Evolutionary conservation across 2,113 vertebrate genomes (phyloP).

Genomic region (Periophthalmodon schlosseri): DNA sequence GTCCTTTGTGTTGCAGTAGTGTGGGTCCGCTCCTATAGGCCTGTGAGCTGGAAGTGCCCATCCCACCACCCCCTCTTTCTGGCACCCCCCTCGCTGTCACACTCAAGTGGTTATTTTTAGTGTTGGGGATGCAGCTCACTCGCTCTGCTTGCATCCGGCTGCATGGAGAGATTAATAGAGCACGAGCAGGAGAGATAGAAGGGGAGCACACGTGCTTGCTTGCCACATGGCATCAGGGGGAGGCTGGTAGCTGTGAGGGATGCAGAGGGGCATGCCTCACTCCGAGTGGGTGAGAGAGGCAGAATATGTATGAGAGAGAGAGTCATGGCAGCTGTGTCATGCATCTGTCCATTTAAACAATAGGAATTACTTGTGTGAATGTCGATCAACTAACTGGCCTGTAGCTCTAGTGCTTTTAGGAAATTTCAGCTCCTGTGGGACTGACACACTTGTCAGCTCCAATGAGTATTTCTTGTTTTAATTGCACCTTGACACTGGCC

Average conservation of each 20-base stretch:
- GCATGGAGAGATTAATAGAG: constrained; percentile 79
- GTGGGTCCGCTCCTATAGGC: constrained; percentile 48
- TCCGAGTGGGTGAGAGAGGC: constrained; percentile 25
- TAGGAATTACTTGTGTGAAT: constrained; percentile 11
- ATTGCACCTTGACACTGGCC: constrained; percentile 1
- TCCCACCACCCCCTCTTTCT: constrained; percentile 21
- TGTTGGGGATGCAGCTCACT: constrained; percentile 72
- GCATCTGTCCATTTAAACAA: constrained; percentile 33
- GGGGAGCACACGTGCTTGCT: constrained; percentile 68
- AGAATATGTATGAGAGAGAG: constrained; percentile 23
- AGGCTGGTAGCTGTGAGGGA: constrained; percentile 50
- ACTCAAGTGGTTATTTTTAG: constrained; percentile 81
- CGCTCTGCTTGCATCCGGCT: constrained; percentile 64
- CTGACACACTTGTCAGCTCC: constrained; percentile 29
- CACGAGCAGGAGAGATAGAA: constrained; percentile 69
- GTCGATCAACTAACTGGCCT: constrained; percentile 15
- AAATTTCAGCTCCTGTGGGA: constrained; percentile 1
- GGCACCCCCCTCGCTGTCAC: constrained; percentile 61
- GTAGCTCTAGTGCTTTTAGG: not conserved
- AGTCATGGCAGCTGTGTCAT: constrained; percentile 24
- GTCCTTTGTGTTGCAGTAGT: constrained; percentile 27
- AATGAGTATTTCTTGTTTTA: constrained; percentile 37
- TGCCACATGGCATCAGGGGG: constrained; percentile 66
- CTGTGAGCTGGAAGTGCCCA: constrained; percentile 46
- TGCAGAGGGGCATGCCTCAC: constrained; percentile 26